A percentile compares a stretch with the other conserved stretches of the same genome.
Conservation (phyloP, 2,888 invertebrate genomes). For the Hirtodrosophila histrioides region DNA sequence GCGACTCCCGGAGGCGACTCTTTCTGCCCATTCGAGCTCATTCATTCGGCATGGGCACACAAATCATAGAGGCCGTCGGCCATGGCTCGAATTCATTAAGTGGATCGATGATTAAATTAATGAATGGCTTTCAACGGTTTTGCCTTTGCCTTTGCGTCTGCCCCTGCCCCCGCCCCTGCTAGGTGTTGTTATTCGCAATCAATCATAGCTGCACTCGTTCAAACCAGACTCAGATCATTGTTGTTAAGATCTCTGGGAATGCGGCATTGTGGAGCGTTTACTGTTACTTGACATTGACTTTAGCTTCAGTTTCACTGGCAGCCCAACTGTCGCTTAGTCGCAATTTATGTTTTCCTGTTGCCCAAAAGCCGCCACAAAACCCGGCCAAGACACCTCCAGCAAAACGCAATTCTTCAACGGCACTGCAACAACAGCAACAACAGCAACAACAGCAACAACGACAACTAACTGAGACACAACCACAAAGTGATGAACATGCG, state of each 20-base stretch:
- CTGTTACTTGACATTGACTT: conserved; percentile 61
- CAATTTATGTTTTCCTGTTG: conserved; percentile 76
- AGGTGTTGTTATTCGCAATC: conserved; percentile 47
- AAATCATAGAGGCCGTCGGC: conserved; percentile 72
- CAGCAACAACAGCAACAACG: conserved; percentile 8
- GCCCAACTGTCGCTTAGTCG: conserved; percentile 67
- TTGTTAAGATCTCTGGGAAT: conserved; percentile 34
- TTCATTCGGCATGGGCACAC: conserved; percentile 53
- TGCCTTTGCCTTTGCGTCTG: conserved; percentile 40
- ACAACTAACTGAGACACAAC: conserved; percentile 2
- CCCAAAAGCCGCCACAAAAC: conserved; percentile 45
- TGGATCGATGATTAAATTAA: conserved; percentile 78
- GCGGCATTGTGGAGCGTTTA: conserved; percentile 36
- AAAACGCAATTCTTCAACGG: conserved; percentile 19
- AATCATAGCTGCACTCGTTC: conserved; percentile 57
- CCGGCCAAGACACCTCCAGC: conserved; percentile 50
- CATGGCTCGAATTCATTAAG: conserved; percentile 64
- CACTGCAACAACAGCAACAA: conserved; percentile 15
- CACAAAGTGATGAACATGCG: conserved; percentile 42
- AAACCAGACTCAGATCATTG: conserved; percentile 32
- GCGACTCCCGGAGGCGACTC: conserved; percentile 20
- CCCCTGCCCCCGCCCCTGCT: conserved; percentile 15
- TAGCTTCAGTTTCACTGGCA: conserved; percentile 46
- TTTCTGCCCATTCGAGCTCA: conserved; percentile 31
- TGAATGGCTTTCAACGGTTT: conserved; percentile 72